Base-by-base conservation (phyloP, 1,140 invertebrate species). In the Sycophaga agraensis region DNA sequence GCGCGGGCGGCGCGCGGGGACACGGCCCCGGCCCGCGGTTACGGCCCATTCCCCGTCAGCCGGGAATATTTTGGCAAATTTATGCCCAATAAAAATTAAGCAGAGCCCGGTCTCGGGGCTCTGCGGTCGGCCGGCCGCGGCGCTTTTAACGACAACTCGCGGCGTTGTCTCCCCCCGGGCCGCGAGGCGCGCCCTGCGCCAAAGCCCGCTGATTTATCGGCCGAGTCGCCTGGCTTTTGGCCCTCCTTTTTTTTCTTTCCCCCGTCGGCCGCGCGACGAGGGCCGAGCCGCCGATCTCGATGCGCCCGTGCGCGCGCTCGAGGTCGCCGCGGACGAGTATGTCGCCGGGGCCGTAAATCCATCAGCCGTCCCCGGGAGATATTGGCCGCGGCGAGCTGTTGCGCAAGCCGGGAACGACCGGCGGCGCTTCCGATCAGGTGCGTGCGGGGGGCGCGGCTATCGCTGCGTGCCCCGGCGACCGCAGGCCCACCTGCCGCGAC, bases 31-130 rank as follows among this genome's bases (percentile, higher is more conserved):
- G 39, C 63, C 61, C 71, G 68, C n/a, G 75, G 71, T 76, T 74
- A 76, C 70, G 53, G 66, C 66, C 75, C 73, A 75, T 76, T n/a
- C 68, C 68, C 74, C 69, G 74, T 77, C 75, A 67, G 54, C 63
- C 65, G 68, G 68, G 72, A 77, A 77, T 77, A 77, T 77, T 77
- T 77, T 76, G 72, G 71, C 74, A 74, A 76, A 77, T 77, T 77
- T 77, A 77, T 77, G 75, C 65, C 56, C 70, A 77, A 76, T 77
- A 77, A 77, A 76, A 77, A 77, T 77, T 77, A 77, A 77, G 68
- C 74, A 76, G 73, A 72, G 24, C 19, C 9, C 46, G 28, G 5
- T 31, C 28, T 31, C 28, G 28, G 4, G 28, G 28, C 28, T 31
- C 5, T 43, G 46, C 46, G 57, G 45, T 49, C 35, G 45, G 21